Evolutionary conservation across 2,888 invertebrate genomes (phyloP).

Genomic region (Bellardia bayeri): DNA sequence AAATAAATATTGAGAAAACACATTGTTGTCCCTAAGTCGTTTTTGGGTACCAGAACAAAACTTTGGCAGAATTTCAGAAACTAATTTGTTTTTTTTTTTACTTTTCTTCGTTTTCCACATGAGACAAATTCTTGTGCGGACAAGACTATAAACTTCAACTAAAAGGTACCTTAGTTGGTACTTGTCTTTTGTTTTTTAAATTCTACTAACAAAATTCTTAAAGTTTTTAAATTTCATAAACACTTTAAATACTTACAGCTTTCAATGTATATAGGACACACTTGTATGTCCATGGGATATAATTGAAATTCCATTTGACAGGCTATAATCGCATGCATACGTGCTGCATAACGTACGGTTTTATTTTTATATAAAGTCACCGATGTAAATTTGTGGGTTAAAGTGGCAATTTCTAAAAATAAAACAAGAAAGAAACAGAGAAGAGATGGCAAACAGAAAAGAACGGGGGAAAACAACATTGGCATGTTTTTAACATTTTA

Average conservation of each 20-base stretch:
- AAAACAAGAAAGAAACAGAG: conserved; percentile 40
- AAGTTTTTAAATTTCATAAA: not conserved
- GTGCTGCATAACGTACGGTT: conserved; percentile 91
- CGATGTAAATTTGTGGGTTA: conserved; percentile 92
- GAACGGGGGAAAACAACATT: conserved; percentile 48
- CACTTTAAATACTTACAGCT: conserved; percentile 88
- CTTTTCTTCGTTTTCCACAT: too few relatives aligned
- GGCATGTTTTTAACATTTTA: conserved; percentile 70
- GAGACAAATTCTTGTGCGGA: too few relatives aligned
- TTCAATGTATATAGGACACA: conserved; percentile 92
- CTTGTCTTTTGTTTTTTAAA: too few relatives aligned
- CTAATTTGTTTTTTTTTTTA: too few relatives aligned
- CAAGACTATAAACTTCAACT: too few relatives aligned
- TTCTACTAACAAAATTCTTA: not conserved
- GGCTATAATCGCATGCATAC: conserved; percentile 93
- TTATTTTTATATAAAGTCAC: conserved; percentile 92
- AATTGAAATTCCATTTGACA: conserved; percentile 95
- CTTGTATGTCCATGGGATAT: conserved; percentile 94
- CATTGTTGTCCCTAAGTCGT: too few relatives aligned
- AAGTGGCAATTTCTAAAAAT: conserved; percentile 90
- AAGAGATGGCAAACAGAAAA: conserved; percentile 26
- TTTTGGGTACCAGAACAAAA: too few relatives aligned
- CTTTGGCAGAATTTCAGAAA: too few relatives aligned
- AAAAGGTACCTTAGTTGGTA: too few relatives aligned
- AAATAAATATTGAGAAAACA: too few relatives aligned